Base-by-base conservation (phyloP, 2,113 vertebrate species). In the Lampris incognitus region DNA sequence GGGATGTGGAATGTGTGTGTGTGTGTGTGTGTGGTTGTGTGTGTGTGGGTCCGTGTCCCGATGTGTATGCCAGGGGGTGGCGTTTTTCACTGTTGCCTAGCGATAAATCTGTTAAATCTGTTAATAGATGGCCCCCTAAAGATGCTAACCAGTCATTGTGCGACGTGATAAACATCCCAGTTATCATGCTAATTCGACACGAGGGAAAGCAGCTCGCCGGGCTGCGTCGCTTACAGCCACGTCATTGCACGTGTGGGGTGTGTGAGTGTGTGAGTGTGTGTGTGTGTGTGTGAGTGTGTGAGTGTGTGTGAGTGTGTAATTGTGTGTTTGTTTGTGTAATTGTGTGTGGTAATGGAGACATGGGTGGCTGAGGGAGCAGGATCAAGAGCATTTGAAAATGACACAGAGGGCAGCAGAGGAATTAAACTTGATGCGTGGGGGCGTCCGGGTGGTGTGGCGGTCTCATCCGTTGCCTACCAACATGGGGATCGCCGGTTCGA, bases 141-240 rank as follows among this genome's bases (percentile, higher is more conserved):
- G 72, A 88, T 85, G 84, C 86, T 88, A 87, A 87, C 74, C 81
- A 84, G 77, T 72, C 83, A 79, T 86, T 87, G 81, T 81, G 76
- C 68, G 76, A 50, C 50, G 9, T 69, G 79, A 91, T 83, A 64
- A 88, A 87, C 49, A 48, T 51, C 66, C 60, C 55, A 79, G 82
- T 88, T 91, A 89, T 87, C 71, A 76, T 78, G 75, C 77, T 87
- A 71, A 87, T 77, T 78, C 82, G 64, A 75, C 77, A 68, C 78
- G 6, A 48, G 72, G 60, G 85, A 80, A 36, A 59, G 10, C 39
- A 36, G 44, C 48, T 40, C 48, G 54, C 48, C 72, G 69, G 51
- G 62, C 55, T 78, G 51, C 50, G 8, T 10, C 39, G 50, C 36
- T 60, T 56, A 68, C 38, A 9, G 50, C 56, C n/a, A 65, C 49